Conservation (phyloP, 2,113 vertebrate species). For the Chloropsis hardwickii region DNA sequence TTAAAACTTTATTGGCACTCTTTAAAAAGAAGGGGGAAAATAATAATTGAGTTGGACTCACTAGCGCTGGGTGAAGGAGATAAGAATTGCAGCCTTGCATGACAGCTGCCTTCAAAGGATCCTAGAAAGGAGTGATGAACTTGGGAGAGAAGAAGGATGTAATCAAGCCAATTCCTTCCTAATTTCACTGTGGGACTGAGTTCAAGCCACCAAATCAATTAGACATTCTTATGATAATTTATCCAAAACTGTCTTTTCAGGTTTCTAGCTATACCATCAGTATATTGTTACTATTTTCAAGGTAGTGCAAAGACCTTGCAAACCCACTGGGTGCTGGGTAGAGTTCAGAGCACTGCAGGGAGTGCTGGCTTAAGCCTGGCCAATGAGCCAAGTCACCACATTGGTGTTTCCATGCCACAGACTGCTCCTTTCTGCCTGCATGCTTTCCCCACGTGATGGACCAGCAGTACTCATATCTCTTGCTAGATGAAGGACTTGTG, state of each 20-base stretch:
- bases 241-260: background rate
- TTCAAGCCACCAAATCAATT: background rate
- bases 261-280: background rate
- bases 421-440: background rate
- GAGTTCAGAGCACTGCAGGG: background rate
- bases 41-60: background rate
- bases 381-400: background rate
- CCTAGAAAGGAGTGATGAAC: background rate
- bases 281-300: background rate
- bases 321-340: accelerated
- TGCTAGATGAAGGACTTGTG: background rate
- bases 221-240: background rate
- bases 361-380: background rate
- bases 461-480: background rate
- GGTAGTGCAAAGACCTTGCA: background rate
- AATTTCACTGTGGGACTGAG: background rate
- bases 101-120: background rate
- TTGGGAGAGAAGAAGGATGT: background rate
- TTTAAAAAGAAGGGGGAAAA: background rate
- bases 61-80: accelerated
- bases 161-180: background rate
- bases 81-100: background rate
- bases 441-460: background rate
- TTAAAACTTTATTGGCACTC: background rate
- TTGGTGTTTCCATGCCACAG: background rate